Base-by-base conservation (phyloP, 2,113 vertebrate species). In the Rhea americana region DNA sequence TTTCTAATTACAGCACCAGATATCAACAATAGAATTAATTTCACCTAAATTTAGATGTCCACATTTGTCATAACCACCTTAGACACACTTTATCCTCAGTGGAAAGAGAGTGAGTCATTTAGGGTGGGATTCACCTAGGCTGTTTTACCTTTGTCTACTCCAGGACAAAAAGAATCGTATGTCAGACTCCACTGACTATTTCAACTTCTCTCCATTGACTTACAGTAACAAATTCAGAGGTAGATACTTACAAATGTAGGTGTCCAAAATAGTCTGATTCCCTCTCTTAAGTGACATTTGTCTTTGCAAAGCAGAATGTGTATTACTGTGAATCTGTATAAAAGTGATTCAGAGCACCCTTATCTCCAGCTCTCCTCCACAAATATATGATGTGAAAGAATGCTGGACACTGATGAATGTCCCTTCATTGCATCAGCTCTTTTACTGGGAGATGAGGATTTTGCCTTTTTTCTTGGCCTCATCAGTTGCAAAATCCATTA, bases 401-500 rank as follows among this genome's bases (percentile, higher is more conserved):
- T 41, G 28, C 30, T 7, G 65, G 65, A 26, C 28, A 22, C 19
- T 5, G 30, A 19, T 6, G 5, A 22, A 37, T 1, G 5, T 9
- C 30, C 73, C 3, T 1, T 35, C 14, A n/a, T 0, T 43, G 4
- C 37, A 13, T 2, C 65, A 62, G 50, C 65, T 26, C 55, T 65
- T 48, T n/a, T 3, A 28, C 26, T 21, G 5, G 45, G n/a, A 51
- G 43, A 19, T 30, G 39, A 28, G 26, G 72, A 80, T 58, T 30
- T 30, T 13, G 24, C 72, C 47, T 47, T 85, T 71, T 51, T 25
- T 41, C 37, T 66, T 35, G 37, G 21, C 50, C 80, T 41, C 67
- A 10, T 3, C 39, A 30, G 7, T 13, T n/a, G 0, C 0, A 30
- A 17, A 8, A 50, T 19, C 10, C 48, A 3, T 22, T 10, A 13